Conservation (phyloP, 1,140 invertebrate genomes). For the Aporrectodea caliginosa region DNA sequence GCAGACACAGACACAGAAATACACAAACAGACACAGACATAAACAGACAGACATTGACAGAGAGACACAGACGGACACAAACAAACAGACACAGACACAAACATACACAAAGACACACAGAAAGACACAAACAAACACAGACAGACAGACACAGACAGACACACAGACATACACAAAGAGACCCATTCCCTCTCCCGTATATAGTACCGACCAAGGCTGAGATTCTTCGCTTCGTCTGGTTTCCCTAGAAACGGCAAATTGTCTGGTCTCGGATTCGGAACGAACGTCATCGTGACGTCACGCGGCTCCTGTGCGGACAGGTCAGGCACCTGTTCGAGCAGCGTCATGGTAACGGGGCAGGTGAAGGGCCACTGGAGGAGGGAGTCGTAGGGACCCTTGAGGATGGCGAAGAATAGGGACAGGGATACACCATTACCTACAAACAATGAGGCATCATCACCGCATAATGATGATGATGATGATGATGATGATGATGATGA, state of each 20-base stretch:
- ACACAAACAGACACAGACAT: too few species aligned
- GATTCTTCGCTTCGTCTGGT: constrained; percentile 14
- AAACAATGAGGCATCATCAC: constrained; percentile 1
- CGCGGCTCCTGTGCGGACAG: background rate
- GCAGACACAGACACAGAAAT: too few species aligned
- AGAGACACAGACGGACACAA: too few species aligned
- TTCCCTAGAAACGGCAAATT: constrained; percentile 8
- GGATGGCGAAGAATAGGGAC: constrained; percentile 33
- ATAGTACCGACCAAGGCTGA: constrained; percentile 8
- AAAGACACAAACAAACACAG: too few species aligned
- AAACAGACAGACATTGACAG: too few species aligned
- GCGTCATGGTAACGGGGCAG: constrained; percentile 26
- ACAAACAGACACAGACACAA: too few species aligned
- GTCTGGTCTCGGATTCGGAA: constrained; percentile 5
- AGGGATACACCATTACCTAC: constrained; percentile 8
- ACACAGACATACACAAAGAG: too few species aligned
- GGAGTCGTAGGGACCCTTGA: constrained; percentile 31
- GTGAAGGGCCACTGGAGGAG: constrained; percentile 36
- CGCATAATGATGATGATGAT: background rate
- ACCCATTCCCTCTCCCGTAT: background rate
- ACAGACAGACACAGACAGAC: too few species aligned
- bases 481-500: background rate
- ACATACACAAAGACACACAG: too few species aligned
- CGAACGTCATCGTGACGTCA: background rate
- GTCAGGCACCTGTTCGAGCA: constrained; percentile 28